phyloP scores from a whole-genome alignment of 2,797 vertebrate species.

The Thaleichthys pacificus region DNA sequence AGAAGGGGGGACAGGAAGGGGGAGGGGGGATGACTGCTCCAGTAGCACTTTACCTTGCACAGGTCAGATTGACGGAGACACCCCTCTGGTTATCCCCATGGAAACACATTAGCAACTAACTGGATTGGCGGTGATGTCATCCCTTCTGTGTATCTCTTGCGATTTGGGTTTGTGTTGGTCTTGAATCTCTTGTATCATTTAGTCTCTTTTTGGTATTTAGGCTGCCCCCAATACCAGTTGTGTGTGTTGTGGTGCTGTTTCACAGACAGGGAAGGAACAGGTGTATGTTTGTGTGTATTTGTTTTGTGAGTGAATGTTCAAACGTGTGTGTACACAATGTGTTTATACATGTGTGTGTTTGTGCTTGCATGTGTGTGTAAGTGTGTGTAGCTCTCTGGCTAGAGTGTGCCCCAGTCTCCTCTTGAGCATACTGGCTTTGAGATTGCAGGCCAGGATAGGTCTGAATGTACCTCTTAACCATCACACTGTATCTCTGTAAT shows the following conservation, averaged over 20 bases:
- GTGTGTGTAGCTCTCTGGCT: not conserved
- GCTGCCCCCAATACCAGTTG: conserved; percentile 8
- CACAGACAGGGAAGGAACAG: conserved; percentile 28
- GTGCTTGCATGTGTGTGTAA: not conserved
- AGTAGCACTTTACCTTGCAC: conserved; percentile 52
- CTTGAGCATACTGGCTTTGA: conserved; percentile 29
- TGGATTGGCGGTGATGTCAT: conserved; percentile 47
- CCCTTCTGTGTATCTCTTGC: conserved; percentile 46
- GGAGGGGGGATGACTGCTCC: conserved; percentile 15
- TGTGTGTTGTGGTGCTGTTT: conserved; percentile 23
- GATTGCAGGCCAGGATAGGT: conserved; percentile 46
- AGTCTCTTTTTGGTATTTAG: conserved; percentile 21
- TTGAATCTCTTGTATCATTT: conserved; percentile 20
- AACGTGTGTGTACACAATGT: too few relatives aligned
- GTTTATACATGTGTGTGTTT: too few relatives aligned
- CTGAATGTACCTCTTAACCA: conserved; percentile 60
- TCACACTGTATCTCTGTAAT: conserved; percentile 16
- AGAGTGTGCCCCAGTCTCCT: conserved; percentile 22
- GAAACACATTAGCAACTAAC: conserved; percentile 44
- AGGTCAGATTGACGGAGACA: conserved; percentile 43
- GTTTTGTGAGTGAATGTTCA: not conserved
- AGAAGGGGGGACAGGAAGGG: conserved; percentile 21
- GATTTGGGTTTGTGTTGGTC: conserved; percentile 28
- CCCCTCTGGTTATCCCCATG: conserved; percentile 48
- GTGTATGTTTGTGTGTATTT: conserved; percentile 18